Conservation (phyloP, 2,113 vertebrate genomes). For the Cercocebus atys region DNA sequence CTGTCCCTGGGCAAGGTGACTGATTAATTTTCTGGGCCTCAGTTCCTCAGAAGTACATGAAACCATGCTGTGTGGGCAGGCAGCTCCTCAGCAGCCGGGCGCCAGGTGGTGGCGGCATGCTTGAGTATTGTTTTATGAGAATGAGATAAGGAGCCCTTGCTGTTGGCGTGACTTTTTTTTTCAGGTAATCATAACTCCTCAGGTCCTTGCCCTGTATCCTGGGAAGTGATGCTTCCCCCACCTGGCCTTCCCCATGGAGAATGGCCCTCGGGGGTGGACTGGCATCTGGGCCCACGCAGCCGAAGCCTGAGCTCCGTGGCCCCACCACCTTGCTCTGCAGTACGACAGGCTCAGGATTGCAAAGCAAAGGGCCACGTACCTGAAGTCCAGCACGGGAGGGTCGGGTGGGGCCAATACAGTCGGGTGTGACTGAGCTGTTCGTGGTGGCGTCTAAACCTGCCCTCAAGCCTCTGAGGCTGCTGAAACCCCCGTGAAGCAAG, state of each 20-base stretch:
- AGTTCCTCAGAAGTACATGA: neutral
- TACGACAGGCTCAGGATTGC: neutral
- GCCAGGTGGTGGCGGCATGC: neutral
- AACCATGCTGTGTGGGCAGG: neutral
- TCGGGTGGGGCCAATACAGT: accelerated
- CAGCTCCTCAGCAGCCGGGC: accelerated
- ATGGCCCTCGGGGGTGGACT: neutral
- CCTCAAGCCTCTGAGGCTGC: neutral
- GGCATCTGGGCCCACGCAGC: neutral
- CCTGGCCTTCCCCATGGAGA: neutral
- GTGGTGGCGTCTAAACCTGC: accelerated
- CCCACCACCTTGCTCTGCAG: neutral
- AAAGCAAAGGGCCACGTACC: neutral
- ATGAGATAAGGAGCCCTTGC: neutral
- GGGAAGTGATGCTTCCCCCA: neutral
- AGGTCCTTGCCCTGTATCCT: neutral
- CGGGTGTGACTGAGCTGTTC: neutral
- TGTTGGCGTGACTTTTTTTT: accelerated
- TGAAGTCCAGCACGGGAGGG: neutral
- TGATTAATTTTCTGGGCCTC: neutral
- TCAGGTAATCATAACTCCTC: neutral
- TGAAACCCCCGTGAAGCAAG: neutral
- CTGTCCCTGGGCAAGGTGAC: neutral
- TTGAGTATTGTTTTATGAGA: accelerated
- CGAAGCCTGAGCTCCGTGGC: neutral